Evolutionary conservation across 2,888 invertebrate species (phyloP), one percentile per base, ranked within the genome.

Genomic region (Celastrina argiolus): DNA sequence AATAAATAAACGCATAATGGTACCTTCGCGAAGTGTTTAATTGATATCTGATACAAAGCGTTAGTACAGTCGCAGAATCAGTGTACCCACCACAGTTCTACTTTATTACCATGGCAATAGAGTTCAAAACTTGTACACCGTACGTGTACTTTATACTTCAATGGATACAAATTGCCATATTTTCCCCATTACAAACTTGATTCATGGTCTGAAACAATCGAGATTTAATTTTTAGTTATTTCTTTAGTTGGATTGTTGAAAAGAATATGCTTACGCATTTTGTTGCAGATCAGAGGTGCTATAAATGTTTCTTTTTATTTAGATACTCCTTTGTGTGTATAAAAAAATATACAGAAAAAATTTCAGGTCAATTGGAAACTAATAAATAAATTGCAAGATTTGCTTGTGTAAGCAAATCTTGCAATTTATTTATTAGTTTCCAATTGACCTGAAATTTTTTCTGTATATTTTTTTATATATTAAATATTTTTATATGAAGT

Each of bases 41-140:
- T 82, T 83, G 82, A 83, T 82, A 81, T 76, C 77, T 72, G 70
- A 76, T 76, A 73, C 75, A 77, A 75, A 39, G 4, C 36, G 61
- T 36, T 58, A 16, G 51, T 26, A 22, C 51, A 22, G 3, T 22
- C 22, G 22, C 36, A 14, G 26, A 12, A 22, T 5, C 51, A 5
- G 14, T 14, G 14, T 51, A 51, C 8, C 12, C 2, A 4, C 5
- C 5, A 51, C 14, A 12, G 26, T 12, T 12, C 22, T 26, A 22
- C 26, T 14, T 51, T 51, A 26, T 14, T 12, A 22, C 12, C 12
- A 26, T 51, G 5, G 22, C 4, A 5, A 22, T 51, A 51, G 12
- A 5, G 51, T 26, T 51, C 22, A 22, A 2, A 22, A 18, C 2
- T 8, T 8, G 18, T 18, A 45, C 18, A 18, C 10, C 3, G 36